Evolutionary conservation across 1,140 invertebrate genomes (phyloP).

Genomic region (Eufriesea mexicana): DNA sequence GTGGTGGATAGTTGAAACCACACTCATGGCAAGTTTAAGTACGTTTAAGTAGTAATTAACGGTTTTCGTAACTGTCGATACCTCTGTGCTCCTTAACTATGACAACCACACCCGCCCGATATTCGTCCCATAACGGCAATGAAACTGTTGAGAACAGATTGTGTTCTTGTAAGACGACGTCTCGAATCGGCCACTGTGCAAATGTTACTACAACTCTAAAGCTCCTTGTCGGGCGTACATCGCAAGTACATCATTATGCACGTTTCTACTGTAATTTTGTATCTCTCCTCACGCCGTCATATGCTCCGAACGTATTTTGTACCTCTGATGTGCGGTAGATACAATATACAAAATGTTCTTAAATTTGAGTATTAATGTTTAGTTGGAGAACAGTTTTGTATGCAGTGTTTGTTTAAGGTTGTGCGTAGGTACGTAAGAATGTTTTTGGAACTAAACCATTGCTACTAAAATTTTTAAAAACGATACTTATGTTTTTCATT

Average conservation of each 20-base stretch:
- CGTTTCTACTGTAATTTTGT: conserved; percentile 71
- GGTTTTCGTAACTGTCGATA: conserved; percentile 45
- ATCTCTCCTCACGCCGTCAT: conserved; percentile 44
- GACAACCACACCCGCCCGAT: background rate
- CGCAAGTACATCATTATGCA: conserved; percentile 72
- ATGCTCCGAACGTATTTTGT: conserved; percentile 48
- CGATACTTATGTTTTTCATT: too few relatives aligned
- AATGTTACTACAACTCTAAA: conserved; percentile 65
- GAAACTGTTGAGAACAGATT: conserved; percentile 61
- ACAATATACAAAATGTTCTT: background rate
- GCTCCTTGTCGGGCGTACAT: conserved; percentile 67
- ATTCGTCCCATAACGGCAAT: conserved; percentile 5
- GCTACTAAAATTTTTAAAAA: too few relatives aligned
- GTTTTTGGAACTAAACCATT: too few relatives aligned
- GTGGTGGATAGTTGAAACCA: background rate
- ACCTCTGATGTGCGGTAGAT: conserved; percentile 18
- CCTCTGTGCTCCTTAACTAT: background rate
- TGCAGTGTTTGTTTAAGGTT: too few relatives aligned
- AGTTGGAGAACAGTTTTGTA: too few relatives aligned
- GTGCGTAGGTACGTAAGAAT: too few relatives aligned
- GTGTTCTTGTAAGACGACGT: conserved; percentile 59
- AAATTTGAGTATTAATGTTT: background rate
- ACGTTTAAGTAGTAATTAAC: conserved; percentile 54
- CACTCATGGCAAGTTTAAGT: conserved; percentile 39
- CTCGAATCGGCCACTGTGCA: conserved; percentile 55